Evolutionary conservation across 2,888 invertebrate genomes (phyloP).

Genomic region (Globia sparganii): DNA sequence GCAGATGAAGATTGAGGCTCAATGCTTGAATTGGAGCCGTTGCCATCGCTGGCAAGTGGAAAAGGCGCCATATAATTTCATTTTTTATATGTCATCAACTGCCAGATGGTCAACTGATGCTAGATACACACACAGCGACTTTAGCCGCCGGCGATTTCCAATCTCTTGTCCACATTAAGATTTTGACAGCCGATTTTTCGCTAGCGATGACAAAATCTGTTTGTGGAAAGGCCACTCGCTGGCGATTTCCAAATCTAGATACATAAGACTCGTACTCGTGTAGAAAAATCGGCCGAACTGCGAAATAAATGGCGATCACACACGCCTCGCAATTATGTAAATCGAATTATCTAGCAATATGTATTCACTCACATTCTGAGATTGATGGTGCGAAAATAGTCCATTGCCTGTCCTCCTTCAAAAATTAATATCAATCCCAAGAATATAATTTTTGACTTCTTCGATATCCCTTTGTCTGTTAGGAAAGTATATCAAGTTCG

Average conservation of each 20-base stretch:
- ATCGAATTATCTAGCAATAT: neutral
- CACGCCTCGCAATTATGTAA: neutral
- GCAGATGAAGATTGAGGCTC: neutral
- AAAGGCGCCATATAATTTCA: neutral
- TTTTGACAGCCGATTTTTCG: neutral
- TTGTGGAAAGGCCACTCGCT: too few species aligned
- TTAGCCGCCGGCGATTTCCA: neutral
- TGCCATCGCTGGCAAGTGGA: neutral
- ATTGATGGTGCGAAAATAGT: neutral
- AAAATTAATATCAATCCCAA: conserved; percentile 20
- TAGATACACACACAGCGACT: too few species aligned
- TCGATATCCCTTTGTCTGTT: too few species aligned
- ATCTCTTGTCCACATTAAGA: neutral
- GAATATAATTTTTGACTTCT: conserved; percentile 29
- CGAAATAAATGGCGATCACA: neutral
- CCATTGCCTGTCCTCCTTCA: neutral
- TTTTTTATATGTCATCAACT: neutral
- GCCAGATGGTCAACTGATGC: neutral
- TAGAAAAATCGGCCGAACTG: neutral
- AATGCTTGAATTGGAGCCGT: too few species aligned
- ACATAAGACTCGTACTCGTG: neutral
- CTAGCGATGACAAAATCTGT: neutral
- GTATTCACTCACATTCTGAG: neutral
- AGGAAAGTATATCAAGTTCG: too few species aligned
- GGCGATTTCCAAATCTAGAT: too few species aligned